Evolutionary conservation across 1,140 invertebrate genomes (phyloP).

Genomic region (Macrostomum lignano): DNA sequence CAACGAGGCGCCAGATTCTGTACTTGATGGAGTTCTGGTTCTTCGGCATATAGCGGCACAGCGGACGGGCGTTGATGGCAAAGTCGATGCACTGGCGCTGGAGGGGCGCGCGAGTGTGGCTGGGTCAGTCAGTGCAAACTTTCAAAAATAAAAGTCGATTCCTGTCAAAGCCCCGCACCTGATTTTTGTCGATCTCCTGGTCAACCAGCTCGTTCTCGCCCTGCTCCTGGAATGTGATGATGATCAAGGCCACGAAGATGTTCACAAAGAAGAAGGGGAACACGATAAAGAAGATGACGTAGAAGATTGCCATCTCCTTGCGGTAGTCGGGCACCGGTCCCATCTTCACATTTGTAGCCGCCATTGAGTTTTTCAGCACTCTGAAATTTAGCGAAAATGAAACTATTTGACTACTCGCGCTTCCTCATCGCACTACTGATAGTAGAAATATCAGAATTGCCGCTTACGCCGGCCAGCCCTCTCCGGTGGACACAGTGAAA

Average conservation of each 20-base stretch:
- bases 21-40: conserved; percentile 87
- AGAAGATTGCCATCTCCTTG: conserved; percentile 96
- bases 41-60: conserved; percentile 95
- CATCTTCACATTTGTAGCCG: conserved; percentile 74
- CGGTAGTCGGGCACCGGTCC: conserved; percentile 91
- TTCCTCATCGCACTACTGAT: neutral
- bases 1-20: conserved; percentile 74
- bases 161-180: conserved; percentile 35
- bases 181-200: conserved; percentile 98
- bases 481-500: conserved; percentile 94
- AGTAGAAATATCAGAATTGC: conserved; percentile 13
- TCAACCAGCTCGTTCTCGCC: conserved; percentile 95
- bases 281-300: conserved; percentile 98
- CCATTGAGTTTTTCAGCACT: conserved; percentile 94
- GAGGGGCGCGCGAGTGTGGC: no score
- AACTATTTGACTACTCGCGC: no score
- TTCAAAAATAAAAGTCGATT: conserved; percentile 11
- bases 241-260: conserved; percentile 99
- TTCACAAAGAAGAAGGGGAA: conserved; percentile 99
- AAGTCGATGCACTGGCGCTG: conserved; percentile 99
- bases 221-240: conserved; percentile 99
- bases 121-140: no score
- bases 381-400: conserved; percentile 31
- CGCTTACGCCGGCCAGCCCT: conserved; percentile 83
- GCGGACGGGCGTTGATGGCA: conserved; percentile 80